Evolutionary conservation across 2,797 vertebrate genomes (phyloP).

Genomic region (Xenopus petersii): DNA sequence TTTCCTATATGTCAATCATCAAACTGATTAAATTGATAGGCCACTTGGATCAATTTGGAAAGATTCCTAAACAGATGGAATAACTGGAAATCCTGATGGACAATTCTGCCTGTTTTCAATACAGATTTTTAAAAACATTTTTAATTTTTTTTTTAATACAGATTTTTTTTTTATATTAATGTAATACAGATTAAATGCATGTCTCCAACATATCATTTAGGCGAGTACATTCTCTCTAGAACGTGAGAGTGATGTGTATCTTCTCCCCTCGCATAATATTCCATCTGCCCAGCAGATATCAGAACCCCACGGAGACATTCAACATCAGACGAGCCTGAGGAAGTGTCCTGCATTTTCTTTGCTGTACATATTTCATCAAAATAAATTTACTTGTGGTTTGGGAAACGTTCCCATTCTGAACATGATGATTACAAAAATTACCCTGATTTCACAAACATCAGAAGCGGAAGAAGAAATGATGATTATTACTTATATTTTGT

Average conservation of each 20-base stretch:
- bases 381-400: slow-evolving; percentile 31
- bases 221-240: too few species aligned
- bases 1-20: too few species aligned
- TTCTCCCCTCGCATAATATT: not conserved
- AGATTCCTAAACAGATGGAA: too few species aligned
- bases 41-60: too few species aligned
- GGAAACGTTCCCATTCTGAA: slow-evolving; percentile 23
- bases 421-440: slow-evolving; percentile 30
- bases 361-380: slow-evolving; percentile 14
- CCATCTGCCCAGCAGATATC: slow-evolving; percentile 28
- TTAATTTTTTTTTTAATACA: too few species aligned
- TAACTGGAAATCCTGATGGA: too few species aligned
- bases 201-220: too few species aligned
- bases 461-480: slow-evolving; percentile 16
- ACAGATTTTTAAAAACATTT: too few species aligned
- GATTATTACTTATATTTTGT: slow-evolving; percentile 12
- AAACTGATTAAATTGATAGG: too few species aligned
- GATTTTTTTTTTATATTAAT: too few species aligned
- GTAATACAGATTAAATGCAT: too few species aligned
- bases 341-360: not conserved
- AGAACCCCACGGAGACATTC: not conserved
- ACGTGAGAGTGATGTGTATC: not conserved
- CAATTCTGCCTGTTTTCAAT: too few species aligned
- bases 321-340: slow-evolving; percentile 19
- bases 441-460: slow-evolving; percentile 27